A percentile compares a stretch with the other conserved stretches of the same genome.
Evolutionary conservation across 1,140 invertebrate species (phyloP).

Genomic region (Pristionchus pacificus): DNA sequence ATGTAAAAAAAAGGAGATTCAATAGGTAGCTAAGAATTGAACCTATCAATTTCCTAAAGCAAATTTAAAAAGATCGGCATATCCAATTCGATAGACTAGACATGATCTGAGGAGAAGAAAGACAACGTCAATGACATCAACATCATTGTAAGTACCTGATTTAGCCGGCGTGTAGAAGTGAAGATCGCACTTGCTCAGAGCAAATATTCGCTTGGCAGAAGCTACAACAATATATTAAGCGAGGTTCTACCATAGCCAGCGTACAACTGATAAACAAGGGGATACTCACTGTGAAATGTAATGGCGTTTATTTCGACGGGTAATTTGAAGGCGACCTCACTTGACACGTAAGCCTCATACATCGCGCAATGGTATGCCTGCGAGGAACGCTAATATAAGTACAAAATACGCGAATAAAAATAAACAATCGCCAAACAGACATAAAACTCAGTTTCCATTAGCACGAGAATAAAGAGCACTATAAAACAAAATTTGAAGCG

Average conservation of each 20-base stretch:
- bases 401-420: too few relatives aligned
- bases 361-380: too few relatives aligned
- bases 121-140: too few relatives aligned
- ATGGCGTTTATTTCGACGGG: background rate
- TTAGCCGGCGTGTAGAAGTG: background rate
- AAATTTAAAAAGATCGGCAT: too few relatives aligned
- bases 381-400: too few relatives aligned
- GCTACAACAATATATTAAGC: background rate
- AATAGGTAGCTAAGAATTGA: too few relatives aligned
- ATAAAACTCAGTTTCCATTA: too few relatives aligned
- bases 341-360: background rate
- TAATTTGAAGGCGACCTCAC: background rate
- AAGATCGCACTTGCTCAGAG: background rate
- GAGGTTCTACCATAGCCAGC: background rate
- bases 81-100: background rate
- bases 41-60: too few relatives aligned
- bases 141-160: background rate
- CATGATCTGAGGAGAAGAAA: background rate
- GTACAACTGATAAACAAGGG: background rate
- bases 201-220: background rate
- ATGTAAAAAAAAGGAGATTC: background rate
- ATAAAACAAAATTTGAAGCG: too few relatives aligned
- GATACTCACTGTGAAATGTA: background rate
- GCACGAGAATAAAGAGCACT: too few relatives aligned
- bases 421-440: too few relatives aligned